A percentile compares a stretch with the other conserved stretches of the same genome.
Conservation (phyloP, 2,888 invertebrate species). For the Drosophila kuntzei region DNA sequence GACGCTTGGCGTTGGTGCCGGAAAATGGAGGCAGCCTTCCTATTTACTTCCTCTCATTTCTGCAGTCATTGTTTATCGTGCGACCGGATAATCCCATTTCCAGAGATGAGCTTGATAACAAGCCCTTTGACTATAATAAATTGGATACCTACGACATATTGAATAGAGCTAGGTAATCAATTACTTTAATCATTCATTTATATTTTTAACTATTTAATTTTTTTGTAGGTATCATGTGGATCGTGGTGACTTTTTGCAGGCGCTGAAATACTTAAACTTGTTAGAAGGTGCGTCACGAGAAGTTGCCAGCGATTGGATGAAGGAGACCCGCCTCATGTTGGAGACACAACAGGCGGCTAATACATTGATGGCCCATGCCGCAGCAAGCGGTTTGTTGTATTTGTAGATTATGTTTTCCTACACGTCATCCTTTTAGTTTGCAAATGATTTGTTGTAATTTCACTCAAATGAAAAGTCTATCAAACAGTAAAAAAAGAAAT, state of each 20-base stretch:
- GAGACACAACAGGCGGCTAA: slow-evolving; percentile 96
- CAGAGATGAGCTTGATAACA: slow-evolving; percentile 90
- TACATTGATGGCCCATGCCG: slow-evolving; percentile 95
- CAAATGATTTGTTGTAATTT: slow-evolving; percentile 46
- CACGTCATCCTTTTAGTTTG: slow-evolving; percentile 39
- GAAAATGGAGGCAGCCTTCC: slow-evolving; percentile 94
- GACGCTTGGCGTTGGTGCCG: slow-evolving; percentile 94
- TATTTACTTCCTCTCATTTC: slow-evolving; percentile 93
- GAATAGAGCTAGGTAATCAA: slow-evolving; percentile 92
- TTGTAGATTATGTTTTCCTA: slow-evolving; percentile 78
- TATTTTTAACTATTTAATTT: neutral
- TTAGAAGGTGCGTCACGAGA: slow-evolving; percentile 94
- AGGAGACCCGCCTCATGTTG: slow-evolving; percentile 92
- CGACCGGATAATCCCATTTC: slow-evolving; percentile 90
- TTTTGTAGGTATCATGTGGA: slow-evolving; percentile 92
- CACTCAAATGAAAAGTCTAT: slow-evolving; percentile 27
- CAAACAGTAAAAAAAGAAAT: slow-evolving; percentile 1
- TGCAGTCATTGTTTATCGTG: slow-evolving; percentile 94
- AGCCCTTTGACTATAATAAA: slow-evolving; percentile 89
- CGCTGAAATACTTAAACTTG: slow-evolving; percentile 94
- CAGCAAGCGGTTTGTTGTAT: slow-evolving; percentile 88
- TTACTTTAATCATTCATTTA: slow-evolving; percentile 54
- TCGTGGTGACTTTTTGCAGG: slow-evolving; percentile 93
- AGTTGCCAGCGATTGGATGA: slow-evolving; percentile 94
- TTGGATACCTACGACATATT: slow-evolving; percentile 95